Base-by-base conservation (phyloP, 2,113 vertebrate genomes). In the Sinocyclocheilus anophthalmus region DNA sequence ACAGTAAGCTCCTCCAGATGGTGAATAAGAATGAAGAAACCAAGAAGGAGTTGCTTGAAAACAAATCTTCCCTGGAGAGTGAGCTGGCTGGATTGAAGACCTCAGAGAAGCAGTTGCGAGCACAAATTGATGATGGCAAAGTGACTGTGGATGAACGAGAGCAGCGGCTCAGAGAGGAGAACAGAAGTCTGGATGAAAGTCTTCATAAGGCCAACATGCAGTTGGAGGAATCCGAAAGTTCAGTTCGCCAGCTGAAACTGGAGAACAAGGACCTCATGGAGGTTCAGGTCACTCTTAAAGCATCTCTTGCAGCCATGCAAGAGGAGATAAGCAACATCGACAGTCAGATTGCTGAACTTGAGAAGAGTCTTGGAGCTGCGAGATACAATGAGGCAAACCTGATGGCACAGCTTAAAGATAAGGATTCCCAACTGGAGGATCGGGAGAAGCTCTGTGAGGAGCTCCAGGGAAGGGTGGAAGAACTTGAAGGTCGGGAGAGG, bases 91-190 rank as follows among this genome's bases (percentile, higher is more conserved):
- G 50, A 26, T 87, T 96, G n/a, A 94, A 91, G 76, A 95, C 95
- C 1, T 96, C 95, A 14, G 96, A 97, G 90, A 97, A 96, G 84
- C 95, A 96, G 57, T 92, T 97, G 76, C 94, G 92, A 85, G 89
- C 91, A 30, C 95, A 96, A 86, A 83, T 93, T 53, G 92, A 93
- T 0, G 93, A 95, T 33, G 85, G 94, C 26, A 86, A 92, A 85
- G 89, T 94, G 78, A 95, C 91, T 0, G 94, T 94, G 86, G 94
- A 94, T 69, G 90, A 94, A 83, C 95, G 93, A 84, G 96, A 97
- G 73, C 95, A 92, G 81, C 89, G 87, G 30, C 90, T 97, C 8
- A 91, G 90, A 2, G 91, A 87, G 8, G 93, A 96, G 88, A 97
- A 96, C 90, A 87, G 87, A 55, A 93, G 92, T 67, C 90, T 97